Conservation (phyloP, 2,113 vertebrate species). For the Emydura subglobosa region DNA sequence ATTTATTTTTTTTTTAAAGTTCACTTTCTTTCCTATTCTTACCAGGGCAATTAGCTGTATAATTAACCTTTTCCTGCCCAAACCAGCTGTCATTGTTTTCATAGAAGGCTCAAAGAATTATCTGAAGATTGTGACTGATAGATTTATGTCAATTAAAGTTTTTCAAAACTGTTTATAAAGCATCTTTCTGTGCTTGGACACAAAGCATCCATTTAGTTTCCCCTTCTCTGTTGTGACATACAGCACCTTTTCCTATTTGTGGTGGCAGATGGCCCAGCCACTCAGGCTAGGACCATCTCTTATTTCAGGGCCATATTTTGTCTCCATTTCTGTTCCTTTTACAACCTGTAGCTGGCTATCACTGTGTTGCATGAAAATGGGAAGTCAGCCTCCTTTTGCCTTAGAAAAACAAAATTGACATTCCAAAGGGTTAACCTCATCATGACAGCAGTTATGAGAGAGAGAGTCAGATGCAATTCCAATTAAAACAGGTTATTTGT, state of each 20-base stretch:
- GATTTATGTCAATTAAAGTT: slow-evolving; percentile 59
- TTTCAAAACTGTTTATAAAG: slow-evolving; percentile 53
- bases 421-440: slow-evolving; percentile 40
- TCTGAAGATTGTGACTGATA: slow-evolving; percentile 46
- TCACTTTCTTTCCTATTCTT: background rate
- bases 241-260: slow-evolving; percentile 54
- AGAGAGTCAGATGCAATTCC: background rate
- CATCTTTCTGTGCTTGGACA: slow-evolving; percentile 40
- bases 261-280: slow-evolving; percentile 46
- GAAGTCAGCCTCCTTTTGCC: background rate
- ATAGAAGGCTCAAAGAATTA: slow-evolving; percentile 15
- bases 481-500: slow-evolving; percentile 42
- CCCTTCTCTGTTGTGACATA: slow-evolving; percentile 32
- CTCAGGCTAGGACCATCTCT: slow-evolving; percentile 32
- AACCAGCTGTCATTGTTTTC: slow-evolving; percentile 38
- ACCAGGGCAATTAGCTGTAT: slow-evolving; percentile 29
- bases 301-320: slow-evolving; percentile 12
- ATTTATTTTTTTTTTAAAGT: slow-evolving; percentile 53
- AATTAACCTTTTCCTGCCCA: slow-evolving; percentile 55
- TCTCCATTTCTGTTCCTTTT: background rate
- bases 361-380: background rate
- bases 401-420: slow-evolving; percentile 31
- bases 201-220: slow-evolving; percentile 33
- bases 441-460: background rate
- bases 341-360: background rate